A percentile compares a stretch with the other conserved stretches of the same genome.
phyloP scores from a whole-genome alignment of 2,113 vertebrate species.

The Nothocercus julius region DNA sequence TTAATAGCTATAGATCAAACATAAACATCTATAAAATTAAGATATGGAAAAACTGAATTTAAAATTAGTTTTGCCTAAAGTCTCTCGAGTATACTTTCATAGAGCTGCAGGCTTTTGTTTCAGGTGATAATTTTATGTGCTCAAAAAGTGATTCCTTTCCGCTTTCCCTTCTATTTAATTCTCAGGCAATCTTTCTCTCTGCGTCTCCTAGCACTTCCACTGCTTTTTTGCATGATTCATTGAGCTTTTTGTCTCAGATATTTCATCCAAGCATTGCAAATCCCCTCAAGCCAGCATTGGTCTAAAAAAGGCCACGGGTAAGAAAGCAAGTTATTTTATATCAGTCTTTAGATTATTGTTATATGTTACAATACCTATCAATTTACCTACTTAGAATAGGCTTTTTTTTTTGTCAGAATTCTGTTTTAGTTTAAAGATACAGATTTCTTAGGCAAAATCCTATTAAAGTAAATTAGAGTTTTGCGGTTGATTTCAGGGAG shows the following conservation, averaged over 20 bases:
- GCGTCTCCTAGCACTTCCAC: constrained; percentile 21
- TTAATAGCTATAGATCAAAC: not conserved
- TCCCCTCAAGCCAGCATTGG: constrained; percentile 41
- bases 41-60: not conserved
- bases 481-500: not conserved
- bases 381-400: not conserved
- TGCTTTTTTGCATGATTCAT: constrained; percentile 38
- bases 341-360: constrained; percentile 1
- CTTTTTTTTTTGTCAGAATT: not conserved
- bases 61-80: not conserved
- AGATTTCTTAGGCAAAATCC: not conserved
- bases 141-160: not conserved
- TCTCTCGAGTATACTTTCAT: not conserved
- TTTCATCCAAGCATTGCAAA: constrained; percentile 50
- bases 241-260: constrained; percentile 38
- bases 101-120: constrained; percentile 19
- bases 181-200: not conserved
- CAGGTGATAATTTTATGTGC: not conserved
- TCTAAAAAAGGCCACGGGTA: constrained; percentile 38
- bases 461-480: not conserved
- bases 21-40: not conserved
- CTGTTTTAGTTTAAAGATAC: not conserved
- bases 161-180: constrained; percentile 1
- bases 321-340: constrained; percentile 34
- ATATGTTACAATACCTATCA: not conserved